Conservation (phyloP, 2,113 vertebrate species). For the Lepidothrix coronata region DNA sequence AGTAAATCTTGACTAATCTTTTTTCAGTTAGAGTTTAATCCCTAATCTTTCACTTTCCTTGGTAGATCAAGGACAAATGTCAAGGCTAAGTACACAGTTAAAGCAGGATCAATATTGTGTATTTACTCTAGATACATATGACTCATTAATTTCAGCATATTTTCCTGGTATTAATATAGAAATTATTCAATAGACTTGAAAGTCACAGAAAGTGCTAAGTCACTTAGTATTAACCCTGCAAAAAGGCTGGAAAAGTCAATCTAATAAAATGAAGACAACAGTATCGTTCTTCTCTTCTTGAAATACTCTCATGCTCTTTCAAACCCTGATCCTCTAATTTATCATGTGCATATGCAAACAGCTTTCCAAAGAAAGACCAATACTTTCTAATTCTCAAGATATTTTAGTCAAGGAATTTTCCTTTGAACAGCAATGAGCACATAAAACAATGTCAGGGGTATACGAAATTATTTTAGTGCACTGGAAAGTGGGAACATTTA, state of each 20-base stretch:
- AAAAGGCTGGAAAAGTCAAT: background rate
- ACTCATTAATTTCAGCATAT: conserved; percentile 36
- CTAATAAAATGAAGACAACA: background rate
- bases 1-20: background rate
- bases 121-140: conserved; percentile 24
- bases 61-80: conserved; percentile 62
- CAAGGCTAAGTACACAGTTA: conserved; percentile 61
- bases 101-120: conserved; percentile 40
- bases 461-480: background rate
- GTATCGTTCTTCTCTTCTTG: background rate
- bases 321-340: background rate
- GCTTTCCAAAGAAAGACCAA: background rate
- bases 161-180: conserved; percentile 12
- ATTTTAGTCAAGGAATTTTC: background rate
- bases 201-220: background rate
- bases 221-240: background rate
- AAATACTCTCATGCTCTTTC: background rate
- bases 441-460: background rate
- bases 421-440: background rate
- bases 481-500: background rate
- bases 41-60: conserved; percentile 54
- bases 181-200: background rate
- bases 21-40: conserved; percentile 50
- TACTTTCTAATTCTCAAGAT: background rate
- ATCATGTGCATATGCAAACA: fast-evolving